Percentiles rank a stretch among this genome's conserved stretches.
phyloP scores from a whole-genome alignment of 2,888 invertebrate genomes.

The Cataglyphis albicans region DNA sequence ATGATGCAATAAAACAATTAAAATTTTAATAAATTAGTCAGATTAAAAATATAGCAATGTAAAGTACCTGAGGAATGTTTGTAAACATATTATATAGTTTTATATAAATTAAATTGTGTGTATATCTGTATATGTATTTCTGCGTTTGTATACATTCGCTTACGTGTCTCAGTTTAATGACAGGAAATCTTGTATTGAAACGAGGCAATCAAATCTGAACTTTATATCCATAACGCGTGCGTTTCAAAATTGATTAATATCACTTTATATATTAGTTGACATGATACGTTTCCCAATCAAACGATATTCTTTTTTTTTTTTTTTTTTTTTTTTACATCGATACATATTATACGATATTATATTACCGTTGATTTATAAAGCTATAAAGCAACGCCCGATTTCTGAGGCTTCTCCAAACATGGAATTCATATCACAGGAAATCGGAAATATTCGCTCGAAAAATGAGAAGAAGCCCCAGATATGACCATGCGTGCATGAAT shows the following conservation, averaged over 20 bases:
- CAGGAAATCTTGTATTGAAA: slow-evolving; percentile 2
- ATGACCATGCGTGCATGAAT: slow-evolving; percentile 16
- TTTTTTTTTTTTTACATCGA: slow-evolving; percentile 1
- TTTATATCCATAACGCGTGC: neutral
- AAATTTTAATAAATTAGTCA: neutral
- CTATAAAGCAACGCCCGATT: slow-evolving; percentile 32
- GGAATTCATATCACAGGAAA: slow-evolving; percentile 46
- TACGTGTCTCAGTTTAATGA: neutral
- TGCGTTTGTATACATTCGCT: neutral
- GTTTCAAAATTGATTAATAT: slow-evolving; percentile 25
- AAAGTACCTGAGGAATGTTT: neutral
- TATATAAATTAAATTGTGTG: neutral
- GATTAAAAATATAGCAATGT: neutral
- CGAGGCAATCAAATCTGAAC: neutral
- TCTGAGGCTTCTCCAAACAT: slow-evolving; percentile 36
- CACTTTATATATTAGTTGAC: neutral
- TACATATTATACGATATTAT: slow-evolving; percentile 33
- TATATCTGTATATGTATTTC: neutral
- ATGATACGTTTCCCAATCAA: slow-evolving; percentile 9
- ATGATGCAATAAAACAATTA: neutral
- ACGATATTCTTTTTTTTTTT: slow-evolving; percentile 15
- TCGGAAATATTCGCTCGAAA: slow-evolving; percentile 42
- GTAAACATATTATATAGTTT: neutral
- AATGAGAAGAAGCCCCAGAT: slow-evolving; percentile 43
- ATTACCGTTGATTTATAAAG: slow-evolving; percentile 45